Base-by-base conservation (phyloP, 2,797 vertebrate genomes). In the Chrysocyon brachyurus region DNA sequence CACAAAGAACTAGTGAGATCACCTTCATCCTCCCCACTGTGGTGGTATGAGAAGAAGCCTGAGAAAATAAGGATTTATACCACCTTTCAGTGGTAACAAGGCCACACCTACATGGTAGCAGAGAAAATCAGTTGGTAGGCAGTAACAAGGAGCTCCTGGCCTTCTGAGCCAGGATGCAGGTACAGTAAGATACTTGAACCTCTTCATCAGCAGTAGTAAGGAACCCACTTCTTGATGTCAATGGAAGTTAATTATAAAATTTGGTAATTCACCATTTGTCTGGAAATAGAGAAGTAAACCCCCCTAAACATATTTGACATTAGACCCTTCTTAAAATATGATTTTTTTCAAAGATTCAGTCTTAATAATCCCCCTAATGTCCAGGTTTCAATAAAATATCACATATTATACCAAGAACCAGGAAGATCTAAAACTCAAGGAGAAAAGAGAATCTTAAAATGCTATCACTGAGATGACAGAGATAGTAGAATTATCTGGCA, bases 21-120 rank as follows among this genome's bases (percentile, higher is more conserved):
- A 56, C 31, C 46, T 77, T 52, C 52, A 78, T 14, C 31, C 31
- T 52, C 15, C 46, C 52, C 31, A 54, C 3, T 56, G 17, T 33
- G 19, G 77, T 52, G 6, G 10, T 33, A 11, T 79, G 31, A 56
- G 31, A 14, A 6, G 26, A 77, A 3, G 31, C 5, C 52, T 21
- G 49, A 31, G 77, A n/a, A 33, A 14, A 11, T 7, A 33, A 79
- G 31, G 52, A 56, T 56, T 33, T 79, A 33, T 21, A 14, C 11
- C 10, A n/a, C 19, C 11, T 79, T 1, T 33, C 31, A 77, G 46
- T 56, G 19, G 52, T 79, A 22, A 24, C 52, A 79, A 79, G 31
- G 31, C n/a, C 17, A 33, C 31, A n/a, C 0, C 11, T 24, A 1
- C 33, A 2, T 2, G 12, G 19, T 15, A 11, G 21, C 19, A 33